These are phyloP conservation scores for Emydura subglobosa DNA, from an alignment of 2,113 vertebrate genomes.

Conservation along the genomic window DNA sequence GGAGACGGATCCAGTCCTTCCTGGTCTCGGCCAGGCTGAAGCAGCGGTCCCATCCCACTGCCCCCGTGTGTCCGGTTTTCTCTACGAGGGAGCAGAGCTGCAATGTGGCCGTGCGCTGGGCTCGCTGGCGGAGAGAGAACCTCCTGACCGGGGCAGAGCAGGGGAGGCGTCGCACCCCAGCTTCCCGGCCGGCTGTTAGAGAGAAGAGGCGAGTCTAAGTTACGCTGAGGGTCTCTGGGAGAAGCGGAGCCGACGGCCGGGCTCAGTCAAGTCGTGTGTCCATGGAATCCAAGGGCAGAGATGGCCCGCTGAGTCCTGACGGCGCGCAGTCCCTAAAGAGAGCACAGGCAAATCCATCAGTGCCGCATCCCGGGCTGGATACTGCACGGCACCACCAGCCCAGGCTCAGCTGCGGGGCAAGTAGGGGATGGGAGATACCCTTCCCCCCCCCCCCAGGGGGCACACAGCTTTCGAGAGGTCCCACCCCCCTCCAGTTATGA, in stretches of 20 bases:
- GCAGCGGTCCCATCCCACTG: background rate
- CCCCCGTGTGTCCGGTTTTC: background rate
- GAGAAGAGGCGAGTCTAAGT: constrained; percentile 44
- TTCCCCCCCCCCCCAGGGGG: background rate
- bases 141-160: background rate
- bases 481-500: no score
- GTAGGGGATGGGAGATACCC: no score
- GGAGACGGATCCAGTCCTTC: background rate
- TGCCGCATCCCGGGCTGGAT: background rate
- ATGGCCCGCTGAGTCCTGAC: background rate
- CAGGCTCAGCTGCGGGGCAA: no score
- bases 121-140: background rate
- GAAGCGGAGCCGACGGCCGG: background rate
- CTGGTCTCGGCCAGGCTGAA: background rate
- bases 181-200: constrained; percentile 15
- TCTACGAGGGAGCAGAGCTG: background rate
- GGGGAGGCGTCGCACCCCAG: background rate
- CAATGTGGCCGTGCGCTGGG: background rate
- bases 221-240: background rate
- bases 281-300: constrained; percentile 61
- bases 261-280: constrained; percentile 34
- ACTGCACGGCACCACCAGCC: no score
- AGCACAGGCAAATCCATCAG: background rate
- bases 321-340: background rate
- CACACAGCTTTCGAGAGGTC: background rate